Conservation (phyloP, 2,888 invertebrate genomes). For the Melolontha melolontha region DNA sequence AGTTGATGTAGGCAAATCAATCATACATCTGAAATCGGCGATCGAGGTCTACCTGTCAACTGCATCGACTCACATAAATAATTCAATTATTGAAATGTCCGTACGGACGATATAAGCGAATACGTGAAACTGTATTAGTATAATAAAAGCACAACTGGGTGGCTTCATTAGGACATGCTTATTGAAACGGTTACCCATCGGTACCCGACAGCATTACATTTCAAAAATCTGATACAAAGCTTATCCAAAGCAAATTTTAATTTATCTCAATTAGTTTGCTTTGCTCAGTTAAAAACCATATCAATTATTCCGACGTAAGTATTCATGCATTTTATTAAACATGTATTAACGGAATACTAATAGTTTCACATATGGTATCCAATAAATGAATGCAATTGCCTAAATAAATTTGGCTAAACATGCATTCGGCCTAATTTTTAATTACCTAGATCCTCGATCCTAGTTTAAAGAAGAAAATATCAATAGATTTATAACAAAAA, state of each 20-base stretch:
- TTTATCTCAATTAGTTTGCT: too few relatives aligned
- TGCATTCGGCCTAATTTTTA: too few relatives aligned
- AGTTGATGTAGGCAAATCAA: slow-evolving; percentile 58
- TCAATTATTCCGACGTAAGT: too few relatives aligned
- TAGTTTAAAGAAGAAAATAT: too few relatives aligned
- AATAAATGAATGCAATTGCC: too few relatives aligned
- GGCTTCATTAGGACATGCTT: slow-evolving; percentile 59
- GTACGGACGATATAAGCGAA: slow-evolving; percentile 52
- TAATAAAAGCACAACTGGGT: slow-evolving; percentile 55
- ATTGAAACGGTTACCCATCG: slow-evolving; percentile 2
- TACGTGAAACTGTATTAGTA: slow-evolving; percentile 8
- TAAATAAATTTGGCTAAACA: too few relatives aligned
- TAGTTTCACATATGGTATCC: too few relatives aligned
- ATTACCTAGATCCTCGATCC: too few relatives aligned
- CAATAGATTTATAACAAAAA: too few relatives aligned
- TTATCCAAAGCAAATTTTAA: too few relatives aligned
- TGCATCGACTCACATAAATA: slow-evolving; percentile 59
- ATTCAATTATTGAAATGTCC: slow-evolving; percentile 64
- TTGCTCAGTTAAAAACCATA: not conserved
- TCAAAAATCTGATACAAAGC: not conserved
- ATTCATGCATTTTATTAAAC: too few relatives aligned
- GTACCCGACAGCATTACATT: not conserved
- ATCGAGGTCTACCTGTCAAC: slow-evolving; percentile 51
- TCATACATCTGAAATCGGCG: slow-evolving; percentile 55
- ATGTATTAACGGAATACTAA: too few relatives aligned